These are phyloP conservation scores for Paguma larvata DNA, from an alignment of 2,797 vertebrate species.

Conservation along the genomic window DNA sequence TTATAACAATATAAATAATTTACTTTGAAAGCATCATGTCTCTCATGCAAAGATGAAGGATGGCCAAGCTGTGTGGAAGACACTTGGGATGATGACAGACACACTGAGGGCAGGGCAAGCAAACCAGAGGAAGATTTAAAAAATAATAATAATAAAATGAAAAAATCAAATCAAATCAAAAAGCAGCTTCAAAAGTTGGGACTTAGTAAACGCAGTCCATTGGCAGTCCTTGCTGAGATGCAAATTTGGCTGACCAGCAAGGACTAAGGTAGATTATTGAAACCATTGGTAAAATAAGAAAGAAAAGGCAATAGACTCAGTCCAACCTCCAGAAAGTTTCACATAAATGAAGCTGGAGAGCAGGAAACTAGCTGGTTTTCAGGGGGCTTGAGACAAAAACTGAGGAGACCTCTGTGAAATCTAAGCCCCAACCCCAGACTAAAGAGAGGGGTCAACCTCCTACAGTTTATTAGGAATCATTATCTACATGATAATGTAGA, in stretches of 20 bases:
- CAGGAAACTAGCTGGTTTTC: not conserved
- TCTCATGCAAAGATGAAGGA: not conserved
- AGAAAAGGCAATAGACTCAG: not conserved
- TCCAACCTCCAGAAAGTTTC: not conserved
- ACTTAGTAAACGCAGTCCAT: not conserved
- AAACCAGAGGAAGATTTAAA: not conserved
- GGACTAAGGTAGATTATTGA: not conserved
- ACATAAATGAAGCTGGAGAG: not conserved
- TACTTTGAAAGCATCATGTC: not conserved
- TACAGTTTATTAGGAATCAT: not conserved
- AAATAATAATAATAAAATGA: too few species aligned
- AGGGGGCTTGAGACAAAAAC: not conserved
- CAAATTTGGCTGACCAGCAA: not conserved
- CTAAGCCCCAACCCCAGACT: not conserved
- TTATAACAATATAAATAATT: not conserved
- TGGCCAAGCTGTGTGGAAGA: not conserved
- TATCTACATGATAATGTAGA: not conserved
- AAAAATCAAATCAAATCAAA: not conserved
- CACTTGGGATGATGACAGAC: accelerated
- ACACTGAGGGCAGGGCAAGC: not conserved
- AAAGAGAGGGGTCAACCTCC: not conserved
- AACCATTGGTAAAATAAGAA: not conserved
- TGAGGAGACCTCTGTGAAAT: not conserved
- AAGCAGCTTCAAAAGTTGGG: not conserved
- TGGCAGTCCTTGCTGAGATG: not conserved